Percentiles rank a stretch among this genome's conserved stretches.
These are phyloP conservation scores for Acyrthosiphon pisum DNA, from an alignment of 1,140 invertebrate genomes.

Conservation along the genomic window DNA sequence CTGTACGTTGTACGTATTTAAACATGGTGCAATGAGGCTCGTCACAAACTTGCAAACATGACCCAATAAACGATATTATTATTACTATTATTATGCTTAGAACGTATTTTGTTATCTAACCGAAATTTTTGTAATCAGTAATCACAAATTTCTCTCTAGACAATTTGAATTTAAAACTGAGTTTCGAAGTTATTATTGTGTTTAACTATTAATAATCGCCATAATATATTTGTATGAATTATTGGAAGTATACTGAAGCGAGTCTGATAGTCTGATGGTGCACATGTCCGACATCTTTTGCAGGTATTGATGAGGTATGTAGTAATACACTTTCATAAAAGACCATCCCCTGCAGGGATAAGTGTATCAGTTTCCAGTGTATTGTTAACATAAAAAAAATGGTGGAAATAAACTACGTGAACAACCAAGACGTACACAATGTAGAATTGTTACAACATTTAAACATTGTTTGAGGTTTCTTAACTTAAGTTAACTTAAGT, in stretches of 20 bases:
- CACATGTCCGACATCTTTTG: not conserved
- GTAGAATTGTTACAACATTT: not conserved
- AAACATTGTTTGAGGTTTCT: not conserved
- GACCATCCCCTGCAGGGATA: constrained; percentile 50
- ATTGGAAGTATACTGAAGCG: not conserved
- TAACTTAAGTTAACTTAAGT: not conserved
- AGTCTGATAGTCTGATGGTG: not conserved
- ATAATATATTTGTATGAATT: not conserved
- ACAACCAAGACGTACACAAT: not conserved
- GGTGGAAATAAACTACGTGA: not conserved
- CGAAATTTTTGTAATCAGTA: constrained; percentile 48
- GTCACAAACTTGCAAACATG: not conserved
- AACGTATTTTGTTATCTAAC: constrained; percentile 47
- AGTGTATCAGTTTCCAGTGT: not conserved
- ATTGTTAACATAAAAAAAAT: constrained; percentile 29
- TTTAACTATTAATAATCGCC: not conserved
- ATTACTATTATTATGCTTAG: not conserved
- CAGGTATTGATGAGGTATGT: constrained; percentile 10
- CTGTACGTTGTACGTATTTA: not conserved
- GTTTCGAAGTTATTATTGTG: not conserved
- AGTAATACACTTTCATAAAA: not conserved
- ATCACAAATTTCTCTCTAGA: constrained; percentile 16
- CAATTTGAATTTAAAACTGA: constrained; percentile 29
- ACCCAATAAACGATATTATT: not conserved
- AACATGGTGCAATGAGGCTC: not conserved